Conservation (phyloP, 1,140 invertebrate genomes). For the Panulirus ornatus region DNA sequence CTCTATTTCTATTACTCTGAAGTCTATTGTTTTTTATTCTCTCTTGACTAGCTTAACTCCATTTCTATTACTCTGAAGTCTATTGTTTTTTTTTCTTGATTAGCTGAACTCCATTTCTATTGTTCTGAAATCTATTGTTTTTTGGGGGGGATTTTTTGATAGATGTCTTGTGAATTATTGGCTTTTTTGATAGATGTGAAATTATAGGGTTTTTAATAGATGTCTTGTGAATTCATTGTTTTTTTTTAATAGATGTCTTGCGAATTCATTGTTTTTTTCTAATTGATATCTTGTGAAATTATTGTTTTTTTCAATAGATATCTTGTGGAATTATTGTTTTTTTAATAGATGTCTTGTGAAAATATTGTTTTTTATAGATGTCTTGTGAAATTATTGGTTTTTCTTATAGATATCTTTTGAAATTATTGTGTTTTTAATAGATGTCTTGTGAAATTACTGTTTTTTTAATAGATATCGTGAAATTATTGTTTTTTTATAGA, state of each 20-base stretch:
- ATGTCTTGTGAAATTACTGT: too few relatives aligned
- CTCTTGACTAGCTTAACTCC: neutral
- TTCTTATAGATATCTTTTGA: too few relatives aligned
- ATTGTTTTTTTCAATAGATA: neutral
- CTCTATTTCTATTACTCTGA: neutral
- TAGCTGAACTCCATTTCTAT: neutral
- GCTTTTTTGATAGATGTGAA: too few relatives aligned
- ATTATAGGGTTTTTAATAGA: too few relatives aligned
- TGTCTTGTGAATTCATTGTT: neutral
- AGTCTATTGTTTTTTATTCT: neutral
- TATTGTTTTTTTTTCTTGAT: neutral
- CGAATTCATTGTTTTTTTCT: neutral
- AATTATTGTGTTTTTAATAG: too few relatives aligned
- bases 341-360: neutral
- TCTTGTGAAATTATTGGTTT: too few relatives aligned
- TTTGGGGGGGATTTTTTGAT: too few relatives aligned
- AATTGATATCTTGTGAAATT: neutral
- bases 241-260: neutral
- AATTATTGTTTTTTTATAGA: too few relatives aligned
- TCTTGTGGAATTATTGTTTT: neutral
- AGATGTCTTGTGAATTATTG: too few relatives aligned
- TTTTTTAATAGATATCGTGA: too few relatives aligned
- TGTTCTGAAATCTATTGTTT: neutral
- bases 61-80: neutral
- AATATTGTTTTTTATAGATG: too few relatives aligned